Evolutionary conservation across 2,113 vertebrate species (phyloP), one percentile per base, ranked within the genome.

Genomic region (Pagrus major): DNA sequence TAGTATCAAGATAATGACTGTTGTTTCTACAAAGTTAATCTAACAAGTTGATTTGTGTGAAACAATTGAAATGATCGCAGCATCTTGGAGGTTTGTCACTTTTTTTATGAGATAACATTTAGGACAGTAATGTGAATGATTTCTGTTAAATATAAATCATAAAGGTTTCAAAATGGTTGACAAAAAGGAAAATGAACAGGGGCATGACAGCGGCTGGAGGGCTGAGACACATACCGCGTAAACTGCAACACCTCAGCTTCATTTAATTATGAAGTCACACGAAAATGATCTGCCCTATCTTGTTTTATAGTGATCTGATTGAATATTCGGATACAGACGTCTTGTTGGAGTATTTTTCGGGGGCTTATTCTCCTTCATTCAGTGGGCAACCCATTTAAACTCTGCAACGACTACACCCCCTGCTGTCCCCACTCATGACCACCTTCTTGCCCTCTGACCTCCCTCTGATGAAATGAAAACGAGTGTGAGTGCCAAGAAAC

Each of bases 391-490:
- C 1, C 23, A 21, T 27, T 29, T 29, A 47, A 71, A 51, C n/a
- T 10, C 15, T 29, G 9, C 7, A 31, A 20, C 20, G 37, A 21
- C 33, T 15, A 35, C 2, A 20, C 33, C 10, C 2, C 31, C 3
- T 51, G 37, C 52, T 27, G 14, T 56, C 46, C 23, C 1, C 2
- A 3, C 42, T 23, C 23, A 58, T 42, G 51, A 8, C 12, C 2
- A 41, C 65, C 71, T 49, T 11, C 18, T 35, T 61, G 74, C 76
- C 83, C 78, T 81, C 66, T 59, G 77, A 86, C 56, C 73, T 52
- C 73, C 9, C 35, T 51, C 25, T 37, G 68, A 63, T 27, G 27
- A 27, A 59, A 73, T 9, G 15, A 76, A 61, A 69, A 42, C 56
- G 39, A 1, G 44, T 2, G 0, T 56, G 11, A 35, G 35, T 2